Conservation (phyloP, 2,113 vertebrate genomes). For the Seriola aureovittata region DNA sequence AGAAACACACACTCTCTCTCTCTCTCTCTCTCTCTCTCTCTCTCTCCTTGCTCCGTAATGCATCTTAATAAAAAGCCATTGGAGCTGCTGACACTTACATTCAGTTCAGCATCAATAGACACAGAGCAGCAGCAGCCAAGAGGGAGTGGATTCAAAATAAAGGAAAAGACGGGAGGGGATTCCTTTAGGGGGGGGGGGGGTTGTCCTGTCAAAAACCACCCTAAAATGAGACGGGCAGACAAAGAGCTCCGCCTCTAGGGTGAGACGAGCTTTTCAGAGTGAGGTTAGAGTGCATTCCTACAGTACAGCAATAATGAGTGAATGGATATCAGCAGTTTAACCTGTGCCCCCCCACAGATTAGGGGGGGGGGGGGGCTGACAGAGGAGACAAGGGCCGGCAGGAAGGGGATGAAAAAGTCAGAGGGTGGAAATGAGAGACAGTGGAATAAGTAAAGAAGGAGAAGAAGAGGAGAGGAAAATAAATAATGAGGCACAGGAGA, state of each 20-base stretch:
- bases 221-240: constrained; percentile 66
- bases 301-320: constrained; percentile 48
- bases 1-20: constrained; percentile 36
- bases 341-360: constrained; percentile 44
- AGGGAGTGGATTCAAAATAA: constrained; percentile 79
- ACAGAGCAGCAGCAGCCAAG: constrained; percentile 69
- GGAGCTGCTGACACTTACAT: constrained; percentile 74
- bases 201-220: constrained; percentile 72
- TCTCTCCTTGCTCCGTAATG: constrained; percentile 64
- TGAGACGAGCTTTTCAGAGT: constrained; percentile 43
- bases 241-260: constrained; percentile 65
- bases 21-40: too few relatives aligned
- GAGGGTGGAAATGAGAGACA: not conserved
- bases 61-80: constrained; percentile 75
- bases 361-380: constrained; percentile 8
- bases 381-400: not conserved
- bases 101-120: constrained; percentile 79
- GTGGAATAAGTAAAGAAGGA: not conserved
- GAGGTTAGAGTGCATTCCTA: constrained; percentile 64
- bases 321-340: constrained; percentile 53
- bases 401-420: not conserved
- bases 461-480: not conserved
- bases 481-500: too few relatives aligned
- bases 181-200: constrained; percentile 31
- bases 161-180: constrained; percentile 54